Evolutionary conservation across 2,797 vertebrate genomes (phyloP).

Genomic region (Novumbra hubbsi): DNA sequence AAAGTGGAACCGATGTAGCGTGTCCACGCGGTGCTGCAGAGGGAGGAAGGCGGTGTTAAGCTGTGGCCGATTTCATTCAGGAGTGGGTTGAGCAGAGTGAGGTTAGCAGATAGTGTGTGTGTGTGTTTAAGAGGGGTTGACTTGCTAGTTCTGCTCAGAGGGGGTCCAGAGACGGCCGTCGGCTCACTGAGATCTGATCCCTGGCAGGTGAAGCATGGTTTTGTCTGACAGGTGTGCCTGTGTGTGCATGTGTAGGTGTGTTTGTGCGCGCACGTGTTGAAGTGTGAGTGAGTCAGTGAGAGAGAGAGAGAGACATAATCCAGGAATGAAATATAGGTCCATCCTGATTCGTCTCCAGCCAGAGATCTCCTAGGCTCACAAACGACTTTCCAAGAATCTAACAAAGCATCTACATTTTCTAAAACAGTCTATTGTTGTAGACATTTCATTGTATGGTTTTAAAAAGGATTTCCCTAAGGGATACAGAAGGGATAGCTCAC

Average conservation of each 20-base stretch:
- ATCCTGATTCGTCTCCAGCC: conserved; percentile 19
- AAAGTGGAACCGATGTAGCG: conserved; percentile 46
- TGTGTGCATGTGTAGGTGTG: not conserved
- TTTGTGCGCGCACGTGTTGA: not conserved
- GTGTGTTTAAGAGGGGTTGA: conserved; percentile 27
- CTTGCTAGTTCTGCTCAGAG: conserved; percentile 42
- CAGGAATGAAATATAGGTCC: conserved; percentile 21
- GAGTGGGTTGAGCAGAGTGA: conserved; percentile 17
- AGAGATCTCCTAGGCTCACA: conserved; percentile 1
- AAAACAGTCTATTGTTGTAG: not conserved
- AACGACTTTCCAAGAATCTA: not conserved
- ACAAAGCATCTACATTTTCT: not conserved
- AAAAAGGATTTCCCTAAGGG: not conserved
- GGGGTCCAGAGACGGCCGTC: conserved; percentile 34
- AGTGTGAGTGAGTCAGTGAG: not conserved
- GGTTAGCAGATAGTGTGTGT: conserved; percentile 11
- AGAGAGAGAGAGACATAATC: conserved; percentile 12
- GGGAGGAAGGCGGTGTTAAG: conserved; percentile 21
- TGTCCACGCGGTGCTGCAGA: conserved; percentile 30
- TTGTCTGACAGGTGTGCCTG: conserved; percentile 15
- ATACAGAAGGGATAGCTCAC: not conserved
- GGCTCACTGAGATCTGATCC: conserved; percentile 29
- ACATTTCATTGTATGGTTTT: not conserved
- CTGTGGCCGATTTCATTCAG: conserved; percentile 40
- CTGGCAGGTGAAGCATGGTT: conserved; percentile 40